Evolutionary conservation across 2,797 vertebrate genomes (phyloP), one percentile per base, ranked within the genome.

Genomic region (Rhinophrynus dorsalis): DNA sequence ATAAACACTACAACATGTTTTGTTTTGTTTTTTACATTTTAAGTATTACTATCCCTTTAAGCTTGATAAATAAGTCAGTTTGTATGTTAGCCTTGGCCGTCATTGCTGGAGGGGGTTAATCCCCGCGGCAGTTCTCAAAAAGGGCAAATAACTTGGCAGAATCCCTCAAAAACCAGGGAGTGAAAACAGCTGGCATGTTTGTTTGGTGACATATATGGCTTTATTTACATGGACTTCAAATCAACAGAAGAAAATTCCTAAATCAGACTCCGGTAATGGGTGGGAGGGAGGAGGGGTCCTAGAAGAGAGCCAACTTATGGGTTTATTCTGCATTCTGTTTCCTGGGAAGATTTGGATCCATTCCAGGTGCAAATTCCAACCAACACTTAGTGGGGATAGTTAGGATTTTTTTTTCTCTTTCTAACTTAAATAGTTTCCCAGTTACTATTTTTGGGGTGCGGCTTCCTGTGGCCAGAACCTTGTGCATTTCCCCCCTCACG

Each of bases 151-250:
- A n/a, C n/a, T 21, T 21, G 24, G 54, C 18, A 29, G 10, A 55
- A 20, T 40, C 18, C n/a, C 33, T 29, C 6, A 27, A n/a, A n/a
- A n/a, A 62, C 12, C 54, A 11, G 18, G 52, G 68, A 72, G 60
- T 65, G 59, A n/a, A 52, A 59, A 42, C 69, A 73, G 69, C 69
- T 73, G 69, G 61, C 30, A 66, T 66, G 47, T 73, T 57, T 72
- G 68, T 72, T 73, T 73, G 69, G 69, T 66, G 69, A 73, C 69
- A 73, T 66, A 59, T 66, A 73, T 73, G 69, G 62, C 54, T 59
- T 73, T 73, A 73, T 73, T 73, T 73, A 65, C 62, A 73, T 52
- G 55, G 47, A 73, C 35, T 59, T 66, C 69, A 66, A 44, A 58
- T 73, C 62, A 73, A 72, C 68, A 64, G 33, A 38, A 57, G 33